Evolutionary conservation across 2,797 vertebrate genomes (phyloP), one percentile per base, ranked within the genome.

Genomic region (Gymnothorax javanicus): DNA sequence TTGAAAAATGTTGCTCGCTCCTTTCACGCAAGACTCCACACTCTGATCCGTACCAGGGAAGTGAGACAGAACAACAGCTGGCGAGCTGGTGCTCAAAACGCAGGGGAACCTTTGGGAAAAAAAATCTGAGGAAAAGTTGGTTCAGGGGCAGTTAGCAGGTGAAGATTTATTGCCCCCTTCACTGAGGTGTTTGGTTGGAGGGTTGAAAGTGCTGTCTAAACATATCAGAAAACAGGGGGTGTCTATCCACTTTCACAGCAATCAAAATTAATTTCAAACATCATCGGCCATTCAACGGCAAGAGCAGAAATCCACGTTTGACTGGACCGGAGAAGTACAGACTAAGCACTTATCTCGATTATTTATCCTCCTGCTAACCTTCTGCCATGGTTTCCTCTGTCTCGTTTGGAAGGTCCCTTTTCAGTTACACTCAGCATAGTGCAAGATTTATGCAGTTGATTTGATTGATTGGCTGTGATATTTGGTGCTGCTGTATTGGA

Each of bases 141-240:
- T 93, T 92, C 89, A 91, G 88, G 86, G 86, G 90, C 90, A 90
- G 90, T 92, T 93, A 94, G 93, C 90, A 89, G 84, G 23, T 87
- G 87, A 91, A 27, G 88, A 92, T 94, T 93, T 93, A 93, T 89
- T 85, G 88, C 84, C 13, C 85, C 88, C 87, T 91, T 91, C 90
- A 85, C 71, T 1, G 71, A 13, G 27, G 4, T 12, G 50, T 15
- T 56, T 7, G 12, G 75, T 7, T 52, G 27, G 54, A 33, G n/a
- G n/a, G 69, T 85, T 52, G 58, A 77, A 56, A 86, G 92, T 90
- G 90, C 91, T 88, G 89, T 91, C 89, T 92, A 91, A 93, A 94
- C 88, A 91, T 88, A 88, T 91, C 90, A 33, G 83, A 88, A 90
- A 90, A 89, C 86, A 58, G 23, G 52, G 23, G 87, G 88, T 82